Base-by-base conservation (phyloP, 2,888 invertebrate genomes). In the Trissoscelio sp. region DNA sequence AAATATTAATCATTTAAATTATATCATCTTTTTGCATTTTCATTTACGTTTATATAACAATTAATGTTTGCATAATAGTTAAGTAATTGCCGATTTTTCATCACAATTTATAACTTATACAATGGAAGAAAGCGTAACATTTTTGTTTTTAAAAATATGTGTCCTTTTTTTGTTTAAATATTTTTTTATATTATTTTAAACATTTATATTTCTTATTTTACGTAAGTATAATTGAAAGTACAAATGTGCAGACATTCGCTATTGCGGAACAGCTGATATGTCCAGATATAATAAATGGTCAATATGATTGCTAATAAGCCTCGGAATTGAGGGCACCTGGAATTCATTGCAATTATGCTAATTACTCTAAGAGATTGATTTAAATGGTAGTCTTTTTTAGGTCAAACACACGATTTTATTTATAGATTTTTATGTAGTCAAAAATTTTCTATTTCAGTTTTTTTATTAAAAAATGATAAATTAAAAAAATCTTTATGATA, bases 391-490 rank as follows among this genome's bases (percentile, higher is more conserved):
- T 16, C 39, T 4, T 44, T 60, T 60, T 60, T 28, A 60, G 60
- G 60, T 60, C 60, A 60, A 60, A 60, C 60, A 22, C 60, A 44
- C 16, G 60, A 60, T 24, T 60, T 24, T 28, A 44, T 58, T 18
- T 57, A 18, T 22, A n/a, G 2, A 39, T n/a, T 39, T 39, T 39
- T 14, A 12, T 34, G 9, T 11, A 39, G n/a, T n/a, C n/a, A n/a
- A n/a, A n/a, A n/a, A n/a, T n/a, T n/a, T n/a, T n/a, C n/a, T n/a
- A n/a, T n/a, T n/a, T n/a, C n/a, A n/a, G n/a, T n/a, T n/a, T n/a
- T n/a, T n/a, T n/a, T n/a, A n/a, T n/a, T n/a, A n/a, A n/a, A n/a
- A n/a, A n/a, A n/a, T n/a, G n/a, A n/a, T n/a, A n/a, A n/a, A n/a
- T n/a, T n/a, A n/a, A 24, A 3, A 24, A 24, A 24, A 24, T 24